A percentile compares a stretch with the other conserved stretches of the same genome.
Evolutionary conservation across 2,113 vertebrate species (phyloP).

Genomic region (Orycteropus afer): DNA sequence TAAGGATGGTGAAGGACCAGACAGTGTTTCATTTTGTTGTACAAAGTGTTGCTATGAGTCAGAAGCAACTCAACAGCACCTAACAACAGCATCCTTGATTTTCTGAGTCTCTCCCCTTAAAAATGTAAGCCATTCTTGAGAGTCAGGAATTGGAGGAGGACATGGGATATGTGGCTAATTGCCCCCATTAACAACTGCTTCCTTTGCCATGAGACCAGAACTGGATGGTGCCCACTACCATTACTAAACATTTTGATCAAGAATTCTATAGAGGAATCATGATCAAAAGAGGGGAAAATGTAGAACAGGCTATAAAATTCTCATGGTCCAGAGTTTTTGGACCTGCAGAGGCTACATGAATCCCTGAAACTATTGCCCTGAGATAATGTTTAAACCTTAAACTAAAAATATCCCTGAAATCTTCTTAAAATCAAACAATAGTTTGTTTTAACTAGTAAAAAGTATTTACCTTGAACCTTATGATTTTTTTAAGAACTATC

Average conservation of each 20-base stretch:
- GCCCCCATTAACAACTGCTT: not conserved
- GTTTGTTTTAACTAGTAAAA: no score
- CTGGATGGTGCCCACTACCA: not conserved
- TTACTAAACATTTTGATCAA: no score
- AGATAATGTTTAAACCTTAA: no score
- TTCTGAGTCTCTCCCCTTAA: not conserved
- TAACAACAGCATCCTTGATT: not conserved
- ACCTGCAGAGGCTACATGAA: not conserved
- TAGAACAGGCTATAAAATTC: not conserved
- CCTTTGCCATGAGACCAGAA: not conserved
- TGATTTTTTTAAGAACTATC: no score
- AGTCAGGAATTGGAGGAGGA: not conserved
- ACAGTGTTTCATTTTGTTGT: not conserved
- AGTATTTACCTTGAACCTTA: no score
- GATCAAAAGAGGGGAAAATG: not conserved
- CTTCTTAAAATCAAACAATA: no score
- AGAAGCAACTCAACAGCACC: not conserved
- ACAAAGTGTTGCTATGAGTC: not conserved
- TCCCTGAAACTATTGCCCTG: no score
- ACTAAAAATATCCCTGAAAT: no score
- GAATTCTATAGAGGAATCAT: not conserved
- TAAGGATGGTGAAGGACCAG: no score
- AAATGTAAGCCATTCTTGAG: not conserved
- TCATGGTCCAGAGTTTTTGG: not conserved
- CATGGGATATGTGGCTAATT: not conserved